These are phyloP conservation scores for Glyphotaelius pellucidus DNA, from an alignment of 2,888 invertebrate genomes.

Conservation along the genomic window DNA sequence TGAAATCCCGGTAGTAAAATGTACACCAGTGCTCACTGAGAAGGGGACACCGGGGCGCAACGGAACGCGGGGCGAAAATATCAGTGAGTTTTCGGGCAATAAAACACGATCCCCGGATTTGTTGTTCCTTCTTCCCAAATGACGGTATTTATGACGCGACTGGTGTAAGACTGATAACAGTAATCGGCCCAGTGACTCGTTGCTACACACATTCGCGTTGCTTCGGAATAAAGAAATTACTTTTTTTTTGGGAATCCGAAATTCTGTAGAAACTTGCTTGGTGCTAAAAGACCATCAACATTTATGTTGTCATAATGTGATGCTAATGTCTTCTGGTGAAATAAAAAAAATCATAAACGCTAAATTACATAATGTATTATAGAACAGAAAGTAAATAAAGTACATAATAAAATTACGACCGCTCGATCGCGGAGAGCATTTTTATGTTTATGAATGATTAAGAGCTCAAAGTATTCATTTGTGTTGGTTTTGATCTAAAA, in stretches of 20 bases:
- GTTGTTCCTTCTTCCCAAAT: constrained; percentile 65
- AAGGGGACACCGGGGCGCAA: background rate
- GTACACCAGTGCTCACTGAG: background rate
- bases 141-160: constrained; percentile 75
- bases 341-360: no score
- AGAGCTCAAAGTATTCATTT: background rate
- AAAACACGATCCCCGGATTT: constrained; percentile 76
- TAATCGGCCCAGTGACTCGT: constrained; percentile 54
- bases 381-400: background rate
- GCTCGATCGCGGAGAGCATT: no score
- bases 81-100: constrained; percentile 80
- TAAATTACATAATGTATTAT: background rate
- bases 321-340: background rate
- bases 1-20: constrained; percentile 38
- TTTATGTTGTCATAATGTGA: background rate
- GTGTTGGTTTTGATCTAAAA: background rate
- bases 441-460: background rate
- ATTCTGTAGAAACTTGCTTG: background rate
- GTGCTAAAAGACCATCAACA: background rate
- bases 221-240: background rate
- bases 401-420: no score
- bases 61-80: constrained; percentile 68
- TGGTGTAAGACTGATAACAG: constrained; percentile 74
- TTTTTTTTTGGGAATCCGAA: background rate
- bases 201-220: background rate